phyloP scores from a whole-genome alignment of 2,888 invertebrate species.

The Caenorhabditis becei region DNA sequence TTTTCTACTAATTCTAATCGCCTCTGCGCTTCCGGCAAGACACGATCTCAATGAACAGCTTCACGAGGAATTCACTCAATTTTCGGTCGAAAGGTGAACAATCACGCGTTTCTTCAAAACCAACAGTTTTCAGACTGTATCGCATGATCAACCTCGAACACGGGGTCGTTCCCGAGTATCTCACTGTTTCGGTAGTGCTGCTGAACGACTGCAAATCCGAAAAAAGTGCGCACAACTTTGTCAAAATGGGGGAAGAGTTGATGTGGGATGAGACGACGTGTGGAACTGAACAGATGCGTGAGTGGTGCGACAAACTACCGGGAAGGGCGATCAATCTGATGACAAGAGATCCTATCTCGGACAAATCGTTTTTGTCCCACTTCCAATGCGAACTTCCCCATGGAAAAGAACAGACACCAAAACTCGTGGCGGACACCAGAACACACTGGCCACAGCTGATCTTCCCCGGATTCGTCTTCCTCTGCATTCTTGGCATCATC shows the following conservation, averaged over 20 bases:
- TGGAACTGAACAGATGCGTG: slow-evolving; percentile 28
- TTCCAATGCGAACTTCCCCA: slow-evolving; percentile 19
- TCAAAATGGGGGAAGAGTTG: neutral
- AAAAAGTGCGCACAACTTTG: neutral
- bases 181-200: slow-evolving; percentile 10
- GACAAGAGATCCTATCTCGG: neutral
- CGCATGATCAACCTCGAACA: neutral
- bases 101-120: neutral
- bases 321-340: slow-evolving; percentile 9
- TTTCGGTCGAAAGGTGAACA: slow-evolving; percentile 1
- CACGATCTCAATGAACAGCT: neutral
- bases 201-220: neutral
- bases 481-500: slow-evolving; percentile 8
- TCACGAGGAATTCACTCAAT: slow-evolving; percentile 3
- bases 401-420: no score
- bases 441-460: neutral
- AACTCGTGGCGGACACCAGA: no score
- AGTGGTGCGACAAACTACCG: slow-evolving; percentile 15
- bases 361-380: slow-evolving; percentile 4
- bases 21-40: neutral
- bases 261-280: slow-evolving; percentile 23
- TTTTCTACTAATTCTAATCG: neutral
- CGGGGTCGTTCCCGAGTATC: neutral
- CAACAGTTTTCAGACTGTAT: neutral
- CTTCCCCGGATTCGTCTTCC: neutral